Percentiles rank a stretch among this genome's conserved stretches.
These are phyloP conservation scores for Trachelus troglodyta DNA, from an alignment of 2,888 invertebrate genomes.

Conservation along the genomic window DNA sequence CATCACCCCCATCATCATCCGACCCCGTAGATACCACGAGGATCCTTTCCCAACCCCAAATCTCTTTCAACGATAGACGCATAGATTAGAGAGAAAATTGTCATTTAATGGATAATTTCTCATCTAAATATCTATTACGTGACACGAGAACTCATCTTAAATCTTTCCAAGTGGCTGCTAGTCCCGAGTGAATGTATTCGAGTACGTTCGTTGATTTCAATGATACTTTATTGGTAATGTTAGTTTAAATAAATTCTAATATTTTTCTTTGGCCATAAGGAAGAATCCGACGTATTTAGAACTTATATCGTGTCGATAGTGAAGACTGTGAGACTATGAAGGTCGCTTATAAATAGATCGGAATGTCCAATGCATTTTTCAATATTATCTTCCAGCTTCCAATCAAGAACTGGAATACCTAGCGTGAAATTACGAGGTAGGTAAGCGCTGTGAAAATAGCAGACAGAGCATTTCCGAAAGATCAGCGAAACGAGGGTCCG, in stretches of 20 bases:
- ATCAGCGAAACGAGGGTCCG: neutral
- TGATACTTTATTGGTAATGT: neutral
- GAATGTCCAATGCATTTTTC: neutral
- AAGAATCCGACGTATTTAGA: too few relatives aligned
- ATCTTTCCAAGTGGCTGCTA: neutral
- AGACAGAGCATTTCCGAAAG: neutral
- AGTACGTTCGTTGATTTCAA: neutral
- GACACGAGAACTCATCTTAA: neutral
- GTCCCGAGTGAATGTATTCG: neutral
- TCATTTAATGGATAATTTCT: neutral
- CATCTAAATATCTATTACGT: neutral
- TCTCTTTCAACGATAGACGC: neutral
- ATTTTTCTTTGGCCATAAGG: neutral
- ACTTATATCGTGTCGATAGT: too few relatives aligned
- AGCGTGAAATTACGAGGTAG: neutral
- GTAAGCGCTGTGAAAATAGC: neutral
- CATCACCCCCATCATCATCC: neutral
- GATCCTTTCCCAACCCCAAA: neutral
- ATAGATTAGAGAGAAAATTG: neutral
- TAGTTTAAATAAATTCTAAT: neutral
- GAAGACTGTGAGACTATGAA: too few relatives aligned
- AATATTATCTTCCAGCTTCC: neutral
- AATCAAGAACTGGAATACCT: neutral
- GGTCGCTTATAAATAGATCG: neutral
- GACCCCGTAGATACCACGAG: neutral